phyloP scores from a whole-genome alignment of 2,113 vertebrate genomes.

The Carassius gibelio region DNA sequence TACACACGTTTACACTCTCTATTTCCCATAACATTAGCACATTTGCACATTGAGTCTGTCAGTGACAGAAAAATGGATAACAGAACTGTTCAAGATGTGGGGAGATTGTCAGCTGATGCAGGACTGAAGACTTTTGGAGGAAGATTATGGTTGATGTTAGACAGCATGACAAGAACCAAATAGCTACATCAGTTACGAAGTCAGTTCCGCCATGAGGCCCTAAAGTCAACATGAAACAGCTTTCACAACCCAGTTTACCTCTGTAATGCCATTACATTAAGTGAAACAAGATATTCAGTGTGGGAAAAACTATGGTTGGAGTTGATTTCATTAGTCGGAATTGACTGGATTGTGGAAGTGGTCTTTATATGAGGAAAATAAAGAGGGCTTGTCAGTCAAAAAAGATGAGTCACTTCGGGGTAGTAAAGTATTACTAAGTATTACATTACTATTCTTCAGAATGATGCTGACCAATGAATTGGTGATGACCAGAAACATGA shows the following conservation, averaged over 20 bases:
- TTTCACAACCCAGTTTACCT: background rate
- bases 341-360: background rate
- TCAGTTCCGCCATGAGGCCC: background rate
- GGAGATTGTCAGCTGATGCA: background rate
- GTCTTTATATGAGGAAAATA: background rate
- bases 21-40: conserved; percentile 26
- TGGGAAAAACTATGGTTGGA: background rate
- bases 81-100: conserved; percentile 16
- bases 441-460: background rate
- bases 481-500: background rate
- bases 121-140: conserved; percentile 3
- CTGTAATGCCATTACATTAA: background rate
- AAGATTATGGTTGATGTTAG: background rate
- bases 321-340: background rate
- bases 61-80: background rate
- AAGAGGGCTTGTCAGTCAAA: background rate
- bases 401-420: background rate
- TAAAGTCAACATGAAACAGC: conserved; percentile 16
- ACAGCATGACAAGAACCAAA: background rate
- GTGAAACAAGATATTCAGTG: conserved; percentile 5
- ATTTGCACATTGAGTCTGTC: conserved; percentile 13
- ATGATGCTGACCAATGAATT: background rate
- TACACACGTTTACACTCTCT: conserved; percentile 31
- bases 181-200: background rate
- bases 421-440: background rate